phyloP scores from a whole-genome alignment of 1,140 invertebrate genomes.

The Zaprionus davidi region DNA sequence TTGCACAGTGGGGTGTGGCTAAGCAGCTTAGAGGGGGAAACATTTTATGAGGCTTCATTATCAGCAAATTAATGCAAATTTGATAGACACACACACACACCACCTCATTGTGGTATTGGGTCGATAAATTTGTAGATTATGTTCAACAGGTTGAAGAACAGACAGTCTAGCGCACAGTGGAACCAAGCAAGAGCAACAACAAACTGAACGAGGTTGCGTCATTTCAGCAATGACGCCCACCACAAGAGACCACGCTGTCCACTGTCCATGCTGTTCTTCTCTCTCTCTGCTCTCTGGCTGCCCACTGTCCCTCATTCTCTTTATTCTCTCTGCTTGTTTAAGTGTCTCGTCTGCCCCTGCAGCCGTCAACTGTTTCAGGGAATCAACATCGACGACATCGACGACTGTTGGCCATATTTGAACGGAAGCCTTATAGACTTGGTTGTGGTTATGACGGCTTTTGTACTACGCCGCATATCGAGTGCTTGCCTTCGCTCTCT shows the following conservation, averaged over 20 bases:
- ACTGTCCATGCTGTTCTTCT: not conserved
- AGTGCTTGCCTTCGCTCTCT: constrained; percentile 35
- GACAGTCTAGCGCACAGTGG: not conserved
- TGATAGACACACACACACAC: constrained; percentile 35
- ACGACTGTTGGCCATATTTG: constrained; percentile 56
- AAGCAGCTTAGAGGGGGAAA: constrained; percentile 25
- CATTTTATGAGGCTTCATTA: constrained; percentile 34
- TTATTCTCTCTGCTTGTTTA: not conserved
- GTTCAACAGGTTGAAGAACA: constrained; percentile 54
- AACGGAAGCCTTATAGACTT: constrained; percentile 58
- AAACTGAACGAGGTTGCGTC: constrained; percentile 53
- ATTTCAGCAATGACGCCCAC: constrained; percentile 54
- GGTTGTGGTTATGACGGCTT: constrained; percentile 44
- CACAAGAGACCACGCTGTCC: constrained; percentile 9
- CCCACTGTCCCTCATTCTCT: not conserved
- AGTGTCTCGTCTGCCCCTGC: not conserved
- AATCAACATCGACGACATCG: constrained; percentile 15
- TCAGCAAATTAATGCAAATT: constrained; percentile 47
- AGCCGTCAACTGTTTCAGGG: constrained; percentile 32
- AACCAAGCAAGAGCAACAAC: constrained; percentile 10
- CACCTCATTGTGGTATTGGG: constrained; percentile 17
- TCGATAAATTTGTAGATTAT: constrained; percentile 45
- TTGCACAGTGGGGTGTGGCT: constrained; percentile 8
- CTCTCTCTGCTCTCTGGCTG: not conserved
- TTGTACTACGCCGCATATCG: constrained; percentile 21